Evolutionary conservation across 2,888 invertebrate genomes (phyloP).

Genomic region (Chirona hameri): DNA sequence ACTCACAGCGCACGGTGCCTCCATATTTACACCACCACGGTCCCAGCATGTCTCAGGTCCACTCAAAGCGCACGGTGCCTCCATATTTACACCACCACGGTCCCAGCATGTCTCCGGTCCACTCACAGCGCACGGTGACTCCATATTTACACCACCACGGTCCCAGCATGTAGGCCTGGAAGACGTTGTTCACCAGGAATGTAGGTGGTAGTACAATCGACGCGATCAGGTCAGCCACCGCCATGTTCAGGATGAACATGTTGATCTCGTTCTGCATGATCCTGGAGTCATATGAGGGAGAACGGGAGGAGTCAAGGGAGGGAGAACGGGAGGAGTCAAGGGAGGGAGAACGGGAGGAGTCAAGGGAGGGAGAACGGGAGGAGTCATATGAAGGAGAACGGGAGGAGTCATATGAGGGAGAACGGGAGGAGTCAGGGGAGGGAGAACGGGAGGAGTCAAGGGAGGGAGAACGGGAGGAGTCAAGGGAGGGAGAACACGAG

Average conservation of each 20-base stretch:
- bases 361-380: too few relatives aligned
- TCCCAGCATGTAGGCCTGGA: neutral
- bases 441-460: too few relatives aligned
- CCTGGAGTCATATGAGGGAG: conserved; percentile 45
- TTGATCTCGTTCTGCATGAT: conserved; percentile 66
- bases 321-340: too few relatives aligned
- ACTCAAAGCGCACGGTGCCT: neutral
- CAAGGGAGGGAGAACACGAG: too few relatives aligned
- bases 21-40: neutral
- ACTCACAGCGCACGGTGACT: neutral
- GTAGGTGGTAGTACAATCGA: conserved; percentile 44
- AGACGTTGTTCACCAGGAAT: conserved; percentile 10
- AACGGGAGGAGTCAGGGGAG: too few relatives aligned
- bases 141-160: neutral
- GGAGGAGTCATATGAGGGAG: too few relatives aligned
- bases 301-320: too few relatives aligned
- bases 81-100: neutral
- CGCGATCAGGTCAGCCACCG: conserved; percentile 63
- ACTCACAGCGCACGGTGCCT: neutral
- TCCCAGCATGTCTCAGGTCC: neutral
- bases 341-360: too few relatives aligned
- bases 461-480: too few relatives aligned
- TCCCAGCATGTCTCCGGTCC: neutral
- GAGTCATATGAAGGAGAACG: too few relatives aligned
- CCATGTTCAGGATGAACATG: conserved; percentile 69